A percentile compares a stretch with the other conserved stretches of the same genome.
Conservation (phyloP, 2,797 vertebrate genomes). For the Decapterus maruadsi region DNA sequence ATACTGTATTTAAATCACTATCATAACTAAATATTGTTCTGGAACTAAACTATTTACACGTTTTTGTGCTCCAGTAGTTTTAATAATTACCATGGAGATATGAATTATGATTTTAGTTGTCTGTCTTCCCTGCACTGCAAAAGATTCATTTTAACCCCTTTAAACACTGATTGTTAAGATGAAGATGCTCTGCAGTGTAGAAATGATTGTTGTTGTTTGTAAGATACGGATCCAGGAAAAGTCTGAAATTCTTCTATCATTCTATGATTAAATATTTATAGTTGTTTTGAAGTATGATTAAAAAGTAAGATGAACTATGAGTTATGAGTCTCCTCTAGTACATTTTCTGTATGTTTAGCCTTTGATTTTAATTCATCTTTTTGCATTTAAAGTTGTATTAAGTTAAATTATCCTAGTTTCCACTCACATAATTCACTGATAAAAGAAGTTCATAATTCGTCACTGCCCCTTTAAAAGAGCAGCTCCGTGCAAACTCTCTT, state of each 20-base stretch:
- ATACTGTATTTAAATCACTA: slow-evolving; percentile 71
- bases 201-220: slow-evolving; percentile 34
- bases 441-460: neutral
- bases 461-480: slow-evolving; percentile 20
- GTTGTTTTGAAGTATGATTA: slow-evolving; percentile 57
- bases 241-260: slow-evolving; percentile 2
- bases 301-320: slow-evolving; percentile 23
- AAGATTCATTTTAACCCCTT: slow-evolving; percentile 3
- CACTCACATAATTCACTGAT: too few relatives aligned
- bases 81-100: slow-evolving; percentile 23
- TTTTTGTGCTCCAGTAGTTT: slow-evolving; percentile 25
- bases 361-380: too few relatives aligned
- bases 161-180: slow-evolving; percentile 10
- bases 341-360: too few relatives aligned
- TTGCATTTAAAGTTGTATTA: too few relatives aligned
- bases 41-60: slow-evolving; percentile 24
- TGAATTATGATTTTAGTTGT: neutral
- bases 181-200: slow-evolving; percentile 41
- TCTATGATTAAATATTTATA: slow-evolving; percentile 58
- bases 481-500: neutral
- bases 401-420: too few relatives aligned
- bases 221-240: slow-evolving; percentile 21
- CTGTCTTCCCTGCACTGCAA: slow-evolving; percentile 36
- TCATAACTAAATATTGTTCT: slow-evolving; percentile 50
- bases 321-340: too few relatives aligned